Conservation (phyloP, 1,140 invertebrate genomes). For the Uloborus diversus region DNA sequence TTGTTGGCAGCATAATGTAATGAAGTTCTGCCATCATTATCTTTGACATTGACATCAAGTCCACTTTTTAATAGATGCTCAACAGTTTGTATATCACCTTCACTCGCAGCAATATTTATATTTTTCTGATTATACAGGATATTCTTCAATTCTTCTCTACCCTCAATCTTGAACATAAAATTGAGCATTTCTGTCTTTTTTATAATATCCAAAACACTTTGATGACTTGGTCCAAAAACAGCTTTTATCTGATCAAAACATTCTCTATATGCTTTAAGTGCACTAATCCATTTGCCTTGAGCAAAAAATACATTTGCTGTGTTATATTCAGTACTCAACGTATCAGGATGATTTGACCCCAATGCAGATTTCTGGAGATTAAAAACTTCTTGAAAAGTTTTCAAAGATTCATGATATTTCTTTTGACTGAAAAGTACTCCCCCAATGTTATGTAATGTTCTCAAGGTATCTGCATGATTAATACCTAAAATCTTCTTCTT, state of each 20-base stretch:
- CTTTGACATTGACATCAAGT: constrained; percentile 17
- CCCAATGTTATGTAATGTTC: constrained; percentile 59
- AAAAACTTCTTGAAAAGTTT: constrained; percentile 9
- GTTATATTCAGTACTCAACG: constrained; percentile 33
- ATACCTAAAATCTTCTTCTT: constrained; percentile 59
- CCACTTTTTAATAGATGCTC: neutral
- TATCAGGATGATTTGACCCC: neutral
- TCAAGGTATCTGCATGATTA: constrained; percentile 56
- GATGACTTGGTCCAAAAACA: constrained; percentile 29
- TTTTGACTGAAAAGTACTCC: constrained; percentile 53
- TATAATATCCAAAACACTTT: neutral
- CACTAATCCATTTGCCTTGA: constrained; percentile 18
- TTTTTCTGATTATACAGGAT: neutral
- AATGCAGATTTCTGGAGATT: neutral
- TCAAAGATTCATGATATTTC: constrained; percentile 59
- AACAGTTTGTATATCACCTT: neutral
- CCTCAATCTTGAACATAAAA: neutral
- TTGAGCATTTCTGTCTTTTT: constrained; percentile 11
- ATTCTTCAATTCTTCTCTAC: neutral
- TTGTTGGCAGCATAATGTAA: constrained; percentile 58
- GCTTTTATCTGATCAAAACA: neutral
- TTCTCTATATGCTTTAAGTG: constrained; percentile 6
- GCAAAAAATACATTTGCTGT: constrained; percentile 1
- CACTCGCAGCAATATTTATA: neutral
- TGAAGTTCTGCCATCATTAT: constrained; percentile 22